phyloP scores from a whole-genome alignment of 2,113 vertebrate genomes.

The Gopherus flavomarginatus region DNA sequence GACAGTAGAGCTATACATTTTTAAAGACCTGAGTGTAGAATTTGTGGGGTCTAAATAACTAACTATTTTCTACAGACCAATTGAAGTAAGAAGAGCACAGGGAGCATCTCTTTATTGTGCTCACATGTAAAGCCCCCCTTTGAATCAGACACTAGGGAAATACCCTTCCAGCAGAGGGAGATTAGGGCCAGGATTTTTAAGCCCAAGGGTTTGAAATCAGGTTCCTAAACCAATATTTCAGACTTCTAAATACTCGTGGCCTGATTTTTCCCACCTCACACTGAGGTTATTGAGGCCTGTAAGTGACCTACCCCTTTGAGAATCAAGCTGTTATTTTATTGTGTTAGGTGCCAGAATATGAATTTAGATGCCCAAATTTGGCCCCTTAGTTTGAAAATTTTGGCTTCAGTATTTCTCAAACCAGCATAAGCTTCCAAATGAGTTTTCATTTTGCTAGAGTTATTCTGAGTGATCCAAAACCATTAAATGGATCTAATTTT shows the following conservation, averaged over 20 bases:
- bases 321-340: not conserved
- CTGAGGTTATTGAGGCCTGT: not conserved
- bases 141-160: not conserved
- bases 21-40: not conserved
- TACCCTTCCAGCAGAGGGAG: not conserved
- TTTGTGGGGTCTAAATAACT: not conserved
- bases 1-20: not conserved
- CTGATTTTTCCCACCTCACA: not conserved
- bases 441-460: not conserved
- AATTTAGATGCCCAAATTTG: not conserved
- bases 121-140: not conserved
- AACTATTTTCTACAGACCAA: not conserved
- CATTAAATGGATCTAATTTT: not conserved
- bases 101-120: not conserved
- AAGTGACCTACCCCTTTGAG: not conserved
- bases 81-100: rapidly evolving
- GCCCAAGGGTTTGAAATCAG: not conserved
- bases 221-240: not conserved
- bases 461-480: not conserved
- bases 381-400: not conserved
- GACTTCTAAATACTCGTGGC: not conserved
- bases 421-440: not conserved
- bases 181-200: not conserved
- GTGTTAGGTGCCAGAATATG: not conserved
- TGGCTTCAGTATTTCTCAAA: not conserved